A percentile compares a stretch with the other conserved stretches of the same genome.
These are phyloP conservation scores for Mormyrus iriodes DNA, from an alignment of 2,113 vertebrate species.

Conservation along the genomic window DNA sequence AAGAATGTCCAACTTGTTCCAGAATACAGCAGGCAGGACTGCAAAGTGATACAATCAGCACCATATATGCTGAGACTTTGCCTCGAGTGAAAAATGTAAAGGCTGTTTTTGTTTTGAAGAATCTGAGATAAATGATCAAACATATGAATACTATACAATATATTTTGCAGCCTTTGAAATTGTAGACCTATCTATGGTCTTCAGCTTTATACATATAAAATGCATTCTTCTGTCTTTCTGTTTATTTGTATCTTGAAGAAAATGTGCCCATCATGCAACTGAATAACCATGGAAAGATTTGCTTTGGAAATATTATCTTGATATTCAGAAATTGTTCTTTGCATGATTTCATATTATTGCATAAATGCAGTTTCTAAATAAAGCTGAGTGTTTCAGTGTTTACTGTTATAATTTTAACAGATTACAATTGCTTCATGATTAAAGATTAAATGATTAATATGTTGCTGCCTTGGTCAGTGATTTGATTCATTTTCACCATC, in stretches of 20 bases:
- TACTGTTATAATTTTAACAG: neutral
- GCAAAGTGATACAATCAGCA: neutral
- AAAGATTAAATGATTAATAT: conserved; percentile 4
- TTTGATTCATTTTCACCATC: neutral
- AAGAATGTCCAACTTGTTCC: neutral
- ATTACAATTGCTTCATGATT: neutral
- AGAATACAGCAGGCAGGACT: neutral
- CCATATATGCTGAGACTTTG: neutral
- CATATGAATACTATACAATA: neutral
- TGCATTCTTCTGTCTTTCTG: neutral
- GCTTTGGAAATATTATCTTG: neutral
- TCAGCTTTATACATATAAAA: neutral
- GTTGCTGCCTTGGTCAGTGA: neutral
- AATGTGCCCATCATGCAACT: neutral
- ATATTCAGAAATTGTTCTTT: neutral
- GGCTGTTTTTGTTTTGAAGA: neutral
- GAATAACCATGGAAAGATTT: neutral
- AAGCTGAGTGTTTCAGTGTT: neutral
- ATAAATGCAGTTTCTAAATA: neutral
- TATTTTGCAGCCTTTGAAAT: neutral
- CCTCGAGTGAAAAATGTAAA: neutral
- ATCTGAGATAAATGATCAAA: neutral
- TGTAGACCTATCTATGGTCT: neutral
- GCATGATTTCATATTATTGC: neutral
- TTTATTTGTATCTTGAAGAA: neutral